Conservation (phyloP, 2,113 vertebrate species). For the Gopherus flavomarginatus region DNA sequence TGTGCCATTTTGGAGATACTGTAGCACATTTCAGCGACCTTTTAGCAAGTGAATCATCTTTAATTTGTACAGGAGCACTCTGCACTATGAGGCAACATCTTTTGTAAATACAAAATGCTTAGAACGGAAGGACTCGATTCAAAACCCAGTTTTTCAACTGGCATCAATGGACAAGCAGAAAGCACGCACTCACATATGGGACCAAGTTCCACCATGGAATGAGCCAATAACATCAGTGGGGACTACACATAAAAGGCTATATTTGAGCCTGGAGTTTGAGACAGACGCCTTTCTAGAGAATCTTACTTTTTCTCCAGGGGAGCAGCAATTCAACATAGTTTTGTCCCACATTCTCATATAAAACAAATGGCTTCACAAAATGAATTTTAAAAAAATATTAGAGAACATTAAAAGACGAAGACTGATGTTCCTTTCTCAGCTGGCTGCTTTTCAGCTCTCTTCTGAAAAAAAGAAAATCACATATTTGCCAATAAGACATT, state of each 20-base stretch:
- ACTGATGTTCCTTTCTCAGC: background rate
- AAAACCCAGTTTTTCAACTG: background rate
- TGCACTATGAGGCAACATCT: background rate
- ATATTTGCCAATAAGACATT: background rate
- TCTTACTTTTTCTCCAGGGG: background rate
- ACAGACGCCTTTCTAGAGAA: background rate
- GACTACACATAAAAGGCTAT: background rate
- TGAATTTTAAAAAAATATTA: background rate
- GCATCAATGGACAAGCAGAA: background rate
- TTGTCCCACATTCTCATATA: background rate
- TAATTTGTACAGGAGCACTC: background rate
- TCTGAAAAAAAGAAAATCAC: background rate
- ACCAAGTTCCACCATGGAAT: background rate
- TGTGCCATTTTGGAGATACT: background rate
- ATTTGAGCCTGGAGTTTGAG: background rate
- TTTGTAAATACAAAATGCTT: fast-evolving
- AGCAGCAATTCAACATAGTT: background rate
- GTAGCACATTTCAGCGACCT: background rate
- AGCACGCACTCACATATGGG: background rate
- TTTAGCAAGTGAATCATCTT: background rate
- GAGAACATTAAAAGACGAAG: background rate
- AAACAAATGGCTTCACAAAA: background rate
- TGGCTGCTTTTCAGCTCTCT: background rate
- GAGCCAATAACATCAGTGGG: background rate
- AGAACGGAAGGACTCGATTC: background rate